Percentiles rank a stretch among this genome's conserved stretches.
Conservation (phyloP, 2,797 vertebrate genomes). For the Coreius guichenoti region DNA sequence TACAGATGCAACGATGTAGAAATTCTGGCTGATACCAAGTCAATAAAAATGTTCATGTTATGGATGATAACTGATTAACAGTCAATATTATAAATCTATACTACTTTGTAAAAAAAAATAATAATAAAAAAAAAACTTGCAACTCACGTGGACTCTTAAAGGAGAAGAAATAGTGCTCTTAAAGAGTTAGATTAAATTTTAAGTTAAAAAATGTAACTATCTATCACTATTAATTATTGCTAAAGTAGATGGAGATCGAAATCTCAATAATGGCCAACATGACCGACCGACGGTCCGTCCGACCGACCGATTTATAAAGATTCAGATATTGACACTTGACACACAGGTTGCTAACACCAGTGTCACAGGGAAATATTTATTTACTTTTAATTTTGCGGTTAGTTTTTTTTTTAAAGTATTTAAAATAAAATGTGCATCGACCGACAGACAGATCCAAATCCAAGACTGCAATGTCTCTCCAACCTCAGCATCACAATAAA, state of each 20-base stretch:
- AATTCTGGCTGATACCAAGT: not conserved
- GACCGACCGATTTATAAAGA: not conserved
- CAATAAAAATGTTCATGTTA: not conserved
- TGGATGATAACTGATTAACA: not conserved
- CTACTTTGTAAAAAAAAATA: not conserved
- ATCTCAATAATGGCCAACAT: not conserved
- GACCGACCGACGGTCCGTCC: no score
- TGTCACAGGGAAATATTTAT: not conserved
- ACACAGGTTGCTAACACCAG: not conserved
- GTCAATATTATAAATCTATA: not conserved
- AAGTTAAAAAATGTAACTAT: not conserved
- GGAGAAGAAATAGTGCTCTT: not conserved
- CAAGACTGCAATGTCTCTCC: not conserved
- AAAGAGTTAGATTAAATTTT: not conserved
- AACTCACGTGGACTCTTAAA: not conserved
- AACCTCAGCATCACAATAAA: not conserved
- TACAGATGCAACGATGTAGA: not conserved
- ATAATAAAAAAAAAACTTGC: not conserved
- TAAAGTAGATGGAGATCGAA: not conserved
- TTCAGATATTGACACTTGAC: not conserved
- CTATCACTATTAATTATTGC: not conserved
- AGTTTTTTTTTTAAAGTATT: not conserved
- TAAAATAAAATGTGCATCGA: not conserved
- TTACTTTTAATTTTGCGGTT: not conserved
- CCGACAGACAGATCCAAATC: not conserved